Conservation (phyloP, 2,888 invertebrate species). For the Argynnis bischoffii region DNA sequence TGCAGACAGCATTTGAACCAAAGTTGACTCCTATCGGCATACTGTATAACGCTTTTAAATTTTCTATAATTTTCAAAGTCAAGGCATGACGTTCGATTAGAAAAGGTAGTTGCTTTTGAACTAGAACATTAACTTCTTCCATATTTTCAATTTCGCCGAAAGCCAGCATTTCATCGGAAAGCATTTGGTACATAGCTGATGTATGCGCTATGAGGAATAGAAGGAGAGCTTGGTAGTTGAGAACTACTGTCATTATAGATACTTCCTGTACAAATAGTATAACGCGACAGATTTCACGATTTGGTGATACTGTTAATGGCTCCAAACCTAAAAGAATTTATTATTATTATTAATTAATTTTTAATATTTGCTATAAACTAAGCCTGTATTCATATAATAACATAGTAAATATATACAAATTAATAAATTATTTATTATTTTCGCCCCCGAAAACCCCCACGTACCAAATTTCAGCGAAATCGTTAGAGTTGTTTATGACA, state of each 20-base stretch:
- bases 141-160: conserved; percentile 47
- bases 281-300: conserved; percentile 55
- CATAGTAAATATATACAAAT: too few relatives aligned
- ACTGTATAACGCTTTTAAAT: conserved; percentile 60
- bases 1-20: conserved; percentile 60
- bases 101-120: conserved; percentile 49
- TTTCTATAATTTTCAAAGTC: conserved; percentile 51
- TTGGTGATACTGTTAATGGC: conserved; percentile 54
- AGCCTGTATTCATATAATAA: too few relatives aligned
- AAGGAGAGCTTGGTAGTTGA: conserved; percentile 63
- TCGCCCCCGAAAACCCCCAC: too few relatives aligned
- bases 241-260: conserved; percentile 50
- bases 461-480: too few relatives aligned
- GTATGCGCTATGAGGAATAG: conserved; percentile 65
- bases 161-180: conserved; percentile 57
- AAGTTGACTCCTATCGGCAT: conserved; percentile 67
- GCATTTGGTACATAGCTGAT: conserved; percentile 58
- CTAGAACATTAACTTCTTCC: conserved; percentile 42
- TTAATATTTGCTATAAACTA: too few relatives aligned
- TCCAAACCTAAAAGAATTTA: conserved; percentile 56
- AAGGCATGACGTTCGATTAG: conserved; percentile 56
- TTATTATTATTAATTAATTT: too few relatives aligned
- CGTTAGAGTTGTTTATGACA: too few relatives aligned
- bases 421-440: too few relatives aligned
- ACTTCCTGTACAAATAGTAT: conserved; percentile 55